phyloP scores from a whole-genome alignment of 2,113 vertebrate genomes.

The Cyprinodon variegatus region DNA sequence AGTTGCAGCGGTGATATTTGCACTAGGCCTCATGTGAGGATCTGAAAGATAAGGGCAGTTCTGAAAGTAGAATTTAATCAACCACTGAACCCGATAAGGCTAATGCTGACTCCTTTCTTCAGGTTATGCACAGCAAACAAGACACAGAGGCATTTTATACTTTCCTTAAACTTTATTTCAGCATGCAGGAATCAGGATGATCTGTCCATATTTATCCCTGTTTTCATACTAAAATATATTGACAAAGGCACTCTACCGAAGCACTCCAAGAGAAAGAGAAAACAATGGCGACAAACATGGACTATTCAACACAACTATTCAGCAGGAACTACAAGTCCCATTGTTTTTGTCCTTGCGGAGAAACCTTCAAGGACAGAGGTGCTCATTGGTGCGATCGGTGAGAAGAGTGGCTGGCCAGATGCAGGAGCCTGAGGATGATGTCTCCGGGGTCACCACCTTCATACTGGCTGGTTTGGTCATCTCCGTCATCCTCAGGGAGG shows the following conservation, averaged over 20 bases:
- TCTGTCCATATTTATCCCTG: slow-evolving; percentile 45
- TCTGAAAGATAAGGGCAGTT: slow-evolving; percentile 35
- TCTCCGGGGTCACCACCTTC: slow-evolving; percentile 65
- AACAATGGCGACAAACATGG: slow-evolving; percentile 33
- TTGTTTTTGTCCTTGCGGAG: slow-evolving; percentile 7
- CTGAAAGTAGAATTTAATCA: slow-evolving; percentile 6
- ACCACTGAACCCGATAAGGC: slow-evolving; percentile 33
- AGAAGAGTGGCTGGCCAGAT: slow-evolving; percentile 60
- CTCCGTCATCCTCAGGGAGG: slow-evolving; percentile 66
- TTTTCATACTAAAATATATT: slow-evolving; percentile 72
- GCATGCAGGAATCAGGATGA: slow-evolving; percentile 63
- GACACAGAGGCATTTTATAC: slow-evolving; percentile 2
- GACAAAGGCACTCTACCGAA: slow-evolving; percentile 67
- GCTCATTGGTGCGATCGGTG: slow-evolving; percentile 73
- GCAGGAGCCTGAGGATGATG: slow-evolving; percentile 74
- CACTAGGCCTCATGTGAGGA: slow-evolving; percentile 18
- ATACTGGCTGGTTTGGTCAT: slow-evolving; percentile 53
- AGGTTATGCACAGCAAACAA: not conserved
- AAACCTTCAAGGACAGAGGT: slow-evolving; percentile 10
- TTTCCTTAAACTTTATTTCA: slow-evolving; percentile 74
- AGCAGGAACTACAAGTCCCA: slow-evolving; percentile 40
- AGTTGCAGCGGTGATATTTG: slow-evolving; percentile 42
- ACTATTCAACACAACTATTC: slow-evolving; percentile 27
- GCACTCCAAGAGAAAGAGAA: slow-evolving; percentile 28
- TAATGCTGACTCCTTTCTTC: slow-evolving; percentile 33